A percentile compares a stretch with the other conserved stretches of the same genome.
Evolutionary conservation across 2,113 vertebrate species (phyloP).

Genomic region (Malurus cyaneus): DNA sequence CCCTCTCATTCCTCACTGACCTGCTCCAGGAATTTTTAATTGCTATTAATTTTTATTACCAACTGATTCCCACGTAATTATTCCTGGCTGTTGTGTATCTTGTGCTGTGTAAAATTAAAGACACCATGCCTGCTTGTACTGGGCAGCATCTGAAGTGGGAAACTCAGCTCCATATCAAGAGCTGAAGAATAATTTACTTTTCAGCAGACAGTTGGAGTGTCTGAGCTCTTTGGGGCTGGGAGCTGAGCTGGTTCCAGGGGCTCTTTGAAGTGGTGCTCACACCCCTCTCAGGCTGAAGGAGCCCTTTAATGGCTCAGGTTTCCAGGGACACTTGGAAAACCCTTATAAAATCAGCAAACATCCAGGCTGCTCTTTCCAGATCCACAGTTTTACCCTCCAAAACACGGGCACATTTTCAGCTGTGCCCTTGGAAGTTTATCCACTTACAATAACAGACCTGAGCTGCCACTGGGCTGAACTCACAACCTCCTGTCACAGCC

Average conservation of each 20-base stretch:
- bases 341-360: background rate
- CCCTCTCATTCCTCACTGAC: background rate
- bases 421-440: background rate
- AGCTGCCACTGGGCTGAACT: background rate
- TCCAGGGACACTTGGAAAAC: background rate
- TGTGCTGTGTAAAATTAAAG: background rate
- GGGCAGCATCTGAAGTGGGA: background rate
- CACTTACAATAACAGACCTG: background rate
- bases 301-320: background rate
- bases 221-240: background rate
- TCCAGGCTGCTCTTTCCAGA: background rate
- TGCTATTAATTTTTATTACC: background rate
- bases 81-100: background rate
- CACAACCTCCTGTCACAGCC: background rate
- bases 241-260: background rate
- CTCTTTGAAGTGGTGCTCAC: conserved; percentile 15
- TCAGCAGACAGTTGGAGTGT: background rate
- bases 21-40: background rate
- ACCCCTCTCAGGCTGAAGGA: background rate
- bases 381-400: background rate
- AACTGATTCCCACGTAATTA: background rate
- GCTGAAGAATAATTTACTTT: background rate
- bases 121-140: background rate
- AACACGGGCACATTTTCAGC: background rate
- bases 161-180: background rate